Percentiles rank a stretch among this genome's conserved stretches.
Conservation (phyloP, 2,797 vertebrate species). For the Sebastes matsubarae region DNA sequence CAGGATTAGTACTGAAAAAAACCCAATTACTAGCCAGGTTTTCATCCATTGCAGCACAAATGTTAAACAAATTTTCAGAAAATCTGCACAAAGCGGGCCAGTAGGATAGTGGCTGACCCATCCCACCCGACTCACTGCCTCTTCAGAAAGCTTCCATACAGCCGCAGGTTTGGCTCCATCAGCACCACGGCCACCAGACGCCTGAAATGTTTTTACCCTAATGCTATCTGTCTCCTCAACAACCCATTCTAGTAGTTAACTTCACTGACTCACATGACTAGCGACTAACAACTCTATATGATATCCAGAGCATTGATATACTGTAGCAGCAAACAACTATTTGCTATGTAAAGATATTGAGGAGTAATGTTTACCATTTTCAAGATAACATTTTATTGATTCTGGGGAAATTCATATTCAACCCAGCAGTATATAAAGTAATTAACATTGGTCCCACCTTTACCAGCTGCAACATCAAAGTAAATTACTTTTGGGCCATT, state of each 20-base stretch:
- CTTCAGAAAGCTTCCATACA: neutral
- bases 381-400: neutral
- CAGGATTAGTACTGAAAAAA: neutral
- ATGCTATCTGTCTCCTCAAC: neutral
- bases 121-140: neutral
- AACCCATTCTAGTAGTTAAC: neutral
- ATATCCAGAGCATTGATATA: too few species aligned
- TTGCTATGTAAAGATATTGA: too few species aligned
- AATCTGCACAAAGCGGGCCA: neutral
- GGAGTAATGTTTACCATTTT: too few species aligned
- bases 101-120: neutral
- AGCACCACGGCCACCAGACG: rapidly evolving
- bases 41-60: neutral
- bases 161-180: neutral
- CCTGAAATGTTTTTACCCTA: neutral
- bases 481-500: neutral
- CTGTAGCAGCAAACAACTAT: too few species aligned
- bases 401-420: neutral
- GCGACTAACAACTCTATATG: too few species aligned
- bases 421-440: neutral
- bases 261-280: too few species aligned
- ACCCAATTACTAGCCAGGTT: neutral
- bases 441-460: neutral
- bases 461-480: neutral
- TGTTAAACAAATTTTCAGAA: neutral